A percentile compares a stretch with the other conserved stretches of the same genome.
These are phyloP conservation scores for Phalloptychus januarius DNA, from an alignment of 2,797 vertebrate species.

Conservation along the genomic window DNA sequence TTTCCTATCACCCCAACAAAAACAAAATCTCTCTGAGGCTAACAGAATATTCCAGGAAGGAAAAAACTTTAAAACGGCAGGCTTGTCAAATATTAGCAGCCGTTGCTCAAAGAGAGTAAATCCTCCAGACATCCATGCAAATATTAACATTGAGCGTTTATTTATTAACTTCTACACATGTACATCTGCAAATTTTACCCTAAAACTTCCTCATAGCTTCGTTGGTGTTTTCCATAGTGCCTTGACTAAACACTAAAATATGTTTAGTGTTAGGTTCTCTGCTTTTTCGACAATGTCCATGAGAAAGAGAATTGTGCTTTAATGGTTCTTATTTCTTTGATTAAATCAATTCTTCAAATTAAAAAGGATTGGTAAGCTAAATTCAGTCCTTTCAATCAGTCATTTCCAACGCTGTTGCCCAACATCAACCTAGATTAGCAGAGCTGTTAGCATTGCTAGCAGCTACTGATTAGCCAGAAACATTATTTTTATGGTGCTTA, in stretches of 20 bases:
- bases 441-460: background rate
- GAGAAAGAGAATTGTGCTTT: background rate
- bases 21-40: background rate
- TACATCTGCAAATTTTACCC: slow-evolving; percentile 37
- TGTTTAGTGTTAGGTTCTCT: background rate
- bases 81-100: background rate
- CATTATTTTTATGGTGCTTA: background rate
- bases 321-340: background rate
- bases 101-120: slow-evolving; percentile 23
- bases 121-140: slow-evolving; percentile 16
- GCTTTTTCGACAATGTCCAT: background rate
- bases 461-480: background rate
- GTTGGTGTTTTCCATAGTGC: background rate
- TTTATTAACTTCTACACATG: slow-evolving; percentile 28
- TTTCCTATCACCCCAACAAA: background rate
- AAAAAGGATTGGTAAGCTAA: background rate
- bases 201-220: background rate
- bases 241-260: slow-evolving; percentile 1
- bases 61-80: background rate
- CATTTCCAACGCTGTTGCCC: background rate
- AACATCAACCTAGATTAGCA: too few species aligned
- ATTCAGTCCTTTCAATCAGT: background rate
- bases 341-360: background rate
- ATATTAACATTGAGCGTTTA: slow-evolving; percentile 31
- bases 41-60: background rate